Conservation (phyloP, 2,888 invertebrate species). For the Archaeoteleia sp. region DNA sequence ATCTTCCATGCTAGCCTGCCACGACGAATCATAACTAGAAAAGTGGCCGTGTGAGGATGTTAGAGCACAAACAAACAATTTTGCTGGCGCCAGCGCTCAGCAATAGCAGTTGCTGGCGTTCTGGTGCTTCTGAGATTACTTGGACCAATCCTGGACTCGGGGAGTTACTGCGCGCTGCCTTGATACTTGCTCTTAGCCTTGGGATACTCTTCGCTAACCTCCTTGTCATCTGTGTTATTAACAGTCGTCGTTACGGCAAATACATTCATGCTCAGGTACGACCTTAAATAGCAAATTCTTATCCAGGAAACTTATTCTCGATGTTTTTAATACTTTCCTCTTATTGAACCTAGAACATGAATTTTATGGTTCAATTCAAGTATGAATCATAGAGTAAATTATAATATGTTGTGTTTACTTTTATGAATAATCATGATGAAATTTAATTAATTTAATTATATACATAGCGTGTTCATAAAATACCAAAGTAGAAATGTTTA, state of each 20-base stretch:
- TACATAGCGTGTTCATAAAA: too few species aligned
- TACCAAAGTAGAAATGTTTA: too few species aligned
- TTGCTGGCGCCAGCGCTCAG: constrained; percentile 87
- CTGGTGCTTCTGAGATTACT: constrained; percentile 76
- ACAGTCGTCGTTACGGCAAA: constrained; percentile 88
- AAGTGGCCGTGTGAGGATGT: constrained; percentile 75
- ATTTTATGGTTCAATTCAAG: too few species aligned
- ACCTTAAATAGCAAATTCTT: neutral
- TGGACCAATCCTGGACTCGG: constrained; percentile 80
- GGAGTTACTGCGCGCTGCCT: constrained; percentile 85
- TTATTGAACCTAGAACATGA: too few species aligned
- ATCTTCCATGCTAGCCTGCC: constrained; percentile 30
- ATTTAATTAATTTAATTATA: too few species aligned
- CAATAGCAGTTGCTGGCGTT: constrained; percentile 88
- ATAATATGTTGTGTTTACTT: too few species aligned
- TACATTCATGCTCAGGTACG: constrained; percentile 91
- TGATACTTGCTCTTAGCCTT: constrained; percentile 85
- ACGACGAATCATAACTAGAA: constrained; percentile 19
- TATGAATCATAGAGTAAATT: too few species aligned
- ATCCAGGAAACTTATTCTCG: too few species aligned
- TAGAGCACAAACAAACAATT: constrained; percentile 81
- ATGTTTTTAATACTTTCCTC: too few species aligned
- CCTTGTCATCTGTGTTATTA: constrained; percentile 87
- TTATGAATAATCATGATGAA: too few species aligned
- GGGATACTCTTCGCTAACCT: constrained; percentile 88